Percentiles rank a stretch among this genome's conserved stretches.
Conservation (phyloP, 2,797 vertebrate species). For the Clarias platycephalus region DNA sequence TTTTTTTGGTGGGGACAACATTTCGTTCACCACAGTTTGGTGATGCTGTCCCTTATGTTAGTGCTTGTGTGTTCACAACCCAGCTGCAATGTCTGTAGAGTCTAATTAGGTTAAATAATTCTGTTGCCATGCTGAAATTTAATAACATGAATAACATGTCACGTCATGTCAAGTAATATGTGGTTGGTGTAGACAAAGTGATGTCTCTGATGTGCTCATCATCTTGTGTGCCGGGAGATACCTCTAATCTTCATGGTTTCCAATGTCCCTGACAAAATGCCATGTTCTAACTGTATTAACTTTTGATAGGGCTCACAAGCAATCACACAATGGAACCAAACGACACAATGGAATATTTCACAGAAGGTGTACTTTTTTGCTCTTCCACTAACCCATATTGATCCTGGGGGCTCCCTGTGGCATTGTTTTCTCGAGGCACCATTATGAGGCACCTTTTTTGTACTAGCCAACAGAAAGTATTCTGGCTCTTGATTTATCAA, state of each 20-base stretch:
- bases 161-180: constrained; percentile 43
- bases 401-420: constrained; percentile 61
- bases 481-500: constrained; percentile 22
- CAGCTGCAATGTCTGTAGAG: constrained; percentile 10
- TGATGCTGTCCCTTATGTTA: constrained; percentile 2
- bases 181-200: constrained; percentile 57
- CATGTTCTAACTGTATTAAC: constrained; percentile 62
- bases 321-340: constrained; percentile 70
- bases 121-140: constrained; percentile 19
- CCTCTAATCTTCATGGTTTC: constrained; percentile 48
- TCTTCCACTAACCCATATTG: constrained; percentile 59
- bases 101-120: constrained; percentile 10
- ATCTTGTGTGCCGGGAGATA: constrained; percentile 60
- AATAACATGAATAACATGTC: constrained; percentile 20
- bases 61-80: constrained; percentile 18
- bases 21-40: constrained; percentile 27
- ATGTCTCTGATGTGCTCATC: constrained; percentile 64
- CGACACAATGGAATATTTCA: constrained; percentile 72
- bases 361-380: constrained; percentile 73
- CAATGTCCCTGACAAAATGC: constrained; percentile 63
- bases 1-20: constrained; percentile 11
- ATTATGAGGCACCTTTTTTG: constrained; percentile 34
- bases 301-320: constrained; percentile 51
- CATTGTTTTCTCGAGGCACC: constrained; percentile 54
- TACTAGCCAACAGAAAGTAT: constrained; percentile 22